Conservation (phyloP, 2,888 invertebrate genomes). For the Cecidostiba fungosa region DNA sequence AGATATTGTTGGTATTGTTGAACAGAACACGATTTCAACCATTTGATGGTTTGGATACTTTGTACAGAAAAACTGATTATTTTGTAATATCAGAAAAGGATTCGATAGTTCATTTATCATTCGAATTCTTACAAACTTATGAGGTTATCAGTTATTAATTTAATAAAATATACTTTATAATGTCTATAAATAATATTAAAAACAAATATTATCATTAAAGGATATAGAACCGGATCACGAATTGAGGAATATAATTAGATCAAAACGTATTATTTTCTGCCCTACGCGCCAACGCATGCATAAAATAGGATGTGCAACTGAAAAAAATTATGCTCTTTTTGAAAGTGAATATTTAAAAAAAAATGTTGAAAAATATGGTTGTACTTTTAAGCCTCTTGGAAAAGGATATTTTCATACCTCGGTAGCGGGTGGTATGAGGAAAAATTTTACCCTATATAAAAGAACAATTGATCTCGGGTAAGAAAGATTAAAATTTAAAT, state of each 20-base stretch:
- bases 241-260: background rate
- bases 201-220: background rate
- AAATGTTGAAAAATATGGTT: conserved; percentile 11
- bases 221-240: background rate
- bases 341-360: conserved; percentile 34
- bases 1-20: background rate
- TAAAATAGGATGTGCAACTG: background rate
- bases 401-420: background rate
- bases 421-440: background rate
- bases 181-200: background rate
- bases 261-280: conserved; percentile 17
- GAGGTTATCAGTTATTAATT: background rate
- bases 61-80: conserved; percentile 17
- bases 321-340: conserved; percentile 13
- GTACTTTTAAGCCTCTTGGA: background rate
- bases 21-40: background rate
- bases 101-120: conserved; percentile 10
- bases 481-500: background rate
- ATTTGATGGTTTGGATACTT: background rate
- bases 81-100: conserved; percentile 30
- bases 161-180: background rate
- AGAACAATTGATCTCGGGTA: conserved; percentile 33
- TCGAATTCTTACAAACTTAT: conserved; percentile 21
- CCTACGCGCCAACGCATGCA: background rate
- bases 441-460: conserved; percentile 24